These are phyloP conservation scores for Aphidoletes aphidimyza DNA, from an alignment of 2,888 invertebrate species.

Conservation along the genomic window DNA sequence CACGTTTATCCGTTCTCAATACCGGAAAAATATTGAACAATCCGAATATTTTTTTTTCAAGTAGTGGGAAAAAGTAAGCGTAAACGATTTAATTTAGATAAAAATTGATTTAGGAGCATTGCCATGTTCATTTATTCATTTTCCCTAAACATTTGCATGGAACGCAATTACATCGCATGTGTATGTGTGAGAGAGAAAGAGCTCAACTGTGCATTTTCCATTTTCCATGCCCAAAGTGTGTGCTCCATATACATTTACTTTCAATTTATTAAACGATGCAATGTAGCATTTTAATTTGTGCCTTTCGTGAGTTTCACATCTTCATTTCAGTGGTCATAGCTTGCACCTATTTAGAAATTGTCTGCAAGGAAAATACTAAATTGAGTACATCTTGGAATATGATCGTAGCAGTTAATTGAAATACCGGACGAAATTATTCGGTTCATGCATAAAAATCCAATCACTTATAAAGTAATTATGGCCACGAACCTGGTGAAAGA, in stretches of 20 bases:
- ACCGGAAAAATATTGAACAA: neutral
- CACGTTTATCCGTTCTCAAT: neutral
- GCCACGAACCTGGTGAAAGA: neutral
- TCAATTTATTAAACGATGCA: conserved; percentile 13
- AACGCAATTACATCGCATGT: neutral
- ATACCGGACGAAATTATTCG: neutral
- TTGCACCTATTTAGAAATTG: neutral
- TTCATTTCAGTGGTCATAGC: neutral
- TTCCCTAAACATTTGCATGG: neutral
- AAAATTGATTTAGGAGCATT: conserved; percentile 45
- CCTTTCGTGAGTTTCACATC: neutral
- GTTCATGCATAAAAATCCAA: conserved; percentile 38
- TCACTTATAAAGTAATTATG: neutral
- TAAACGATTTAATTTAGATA: conserved; percentile 51
- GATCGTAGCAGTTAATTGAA: neutral
- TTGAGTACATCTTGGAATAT: neutral
- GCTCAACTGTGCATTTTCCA: neutral
- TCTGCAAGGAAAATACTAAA: neutral
- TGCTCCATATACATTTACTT: neutral
- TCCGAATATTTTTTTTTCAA: neutral
- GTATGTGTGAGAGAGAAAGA: no score
- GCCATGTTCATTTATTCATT: neutral
- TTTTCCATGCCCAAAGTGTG: neutral
- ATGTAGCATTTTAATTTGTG: conserved; percentile 1
- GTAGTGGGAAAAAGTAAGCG: neutral